These are phyloP conservation scores for Lepidostoma basale DNA, from an alignment of 1,140 invertebrate genomes.

Conservation along the genomic window DNA sequence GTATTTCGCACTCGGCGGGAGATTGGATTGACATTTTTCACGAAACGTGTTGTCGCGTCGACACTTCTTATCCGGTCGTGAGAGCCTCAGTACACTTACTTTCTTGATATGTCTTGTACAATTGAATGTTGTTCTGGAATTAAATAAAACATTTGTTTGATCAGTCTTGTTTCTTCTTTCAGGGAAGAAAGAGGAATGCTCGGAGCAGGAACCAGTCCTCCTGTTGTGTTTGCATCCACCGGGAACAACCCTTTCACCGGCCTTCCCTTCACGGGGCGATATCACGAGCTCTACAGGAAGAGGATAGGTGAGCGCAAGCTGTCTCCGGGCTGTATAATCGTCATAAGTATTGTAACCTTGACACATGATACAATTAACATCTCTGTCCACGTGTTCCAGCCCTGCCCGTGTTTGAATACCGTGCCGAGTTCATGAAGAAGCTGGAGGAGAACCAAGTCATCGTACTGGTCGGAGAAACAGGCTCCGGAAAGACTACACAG, in stretches of 20 bases:
- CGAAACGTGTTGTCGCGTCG: too few relatives aligned
- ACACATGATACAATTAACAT: neutral
- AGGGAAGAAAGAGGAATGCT: conserved; percentile 55
- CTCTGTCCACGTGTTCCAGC: conserved; percentile 47
- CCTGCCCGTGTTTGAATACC: conserved; percentile 97
- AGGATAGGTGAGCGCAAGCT: conserved; percentile 69
- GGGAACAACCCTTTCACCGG: conserved; percentile 74
- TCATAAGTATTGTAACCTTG: too few relatives aligned
- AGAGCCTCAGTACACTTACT: too few relatives aligned
- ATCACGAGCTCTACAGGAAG: conserved; percentile 86
- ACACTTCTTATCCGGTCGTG: too few relatives aligned
- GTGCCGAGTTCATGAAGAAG: conserved; percentile 92
- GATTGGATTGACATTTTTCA: too few relatives aligned
- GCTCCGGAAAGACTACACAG: conserved; percentile 97
- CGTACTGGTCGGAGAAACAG: conserved; percentile 94
- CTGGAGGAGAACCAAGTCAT: conserved; percentile 90
- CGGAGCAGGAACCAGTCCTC: neutral
- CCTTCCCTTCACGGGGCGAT: conserved; percentile 79
- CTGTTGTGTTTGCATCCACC: too few relatives aligned
- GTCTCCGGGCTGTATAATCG: too few relatives aligned
- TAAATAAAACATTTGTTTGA: neutral
- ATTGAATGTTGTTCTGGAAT: neutral
- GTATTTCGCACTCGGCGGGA: too few relatives aligned
- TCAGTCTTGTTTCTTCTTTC: conserved; percentile 1
- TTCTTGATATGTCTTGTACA: neutral